These are phyloP conservation scores for Lycia hirtaria DNA, from an alignment of 2,888 invertebrate species.

Conservation along the genomic window DNA sequence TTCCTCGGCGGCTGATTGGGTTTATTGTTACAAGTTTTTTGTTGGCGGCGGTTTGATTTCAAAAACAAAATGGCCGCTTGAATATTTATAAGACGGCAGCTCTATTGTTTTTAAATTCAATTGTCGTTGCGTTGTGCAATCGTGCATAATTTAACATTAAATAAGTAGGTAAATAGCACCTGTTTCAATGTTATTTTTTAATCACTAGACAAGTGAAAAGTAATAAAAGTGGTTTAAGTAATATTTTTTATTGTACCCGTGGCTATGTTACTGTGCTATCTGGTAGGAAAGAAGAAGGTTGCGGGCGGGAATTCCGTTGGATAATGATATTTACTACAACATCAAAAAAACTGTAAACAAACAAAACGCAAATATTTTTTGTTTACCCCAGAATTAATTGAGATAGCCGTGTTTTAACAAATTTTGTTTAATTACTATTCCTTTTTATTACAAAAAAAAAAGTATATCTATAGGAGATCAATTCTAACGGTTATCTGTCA, in stretches of 20 bases:
- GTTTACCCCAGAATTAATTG: no score
- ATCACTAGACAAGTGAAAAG: not conserved
- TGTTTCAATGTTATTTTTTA: not conserved
- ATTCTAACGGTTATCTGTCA: slow-evolving; percentile 19
- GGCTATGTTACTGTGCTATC: no score
- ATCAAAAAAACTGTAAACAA: no score
- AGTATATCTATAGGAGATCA: not conserved
- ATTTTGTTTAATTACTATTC: no score
- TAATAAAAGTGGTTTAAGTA: no score
- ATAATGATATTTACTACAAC: no score
- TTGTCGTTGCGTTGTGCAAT: slow-evolving; percentile 38
- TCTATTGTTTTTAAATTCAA: slow-evolving; percentile 42
- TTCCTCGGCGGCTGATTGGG: slow-evolving; percentile 70
- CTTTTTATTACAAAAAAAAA: not conserved
- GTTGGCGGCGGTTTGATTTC: slow-evolving; percentile 63
- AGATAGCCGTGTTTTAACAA: no score
- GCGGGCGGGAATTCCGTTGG: no score
- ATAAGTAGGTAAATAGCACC: slow-evolving; percentile 35
- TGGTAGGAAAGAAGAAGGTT: no score
- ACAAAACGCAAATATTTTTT: no score
- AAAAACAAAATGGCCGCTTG: slow-evolving; percentile 59
- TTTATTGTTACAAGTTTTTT: slow-evolving; percentile 76
- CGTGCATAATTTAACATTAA: slow-evolving; percentile 36
- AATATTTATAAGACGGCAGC: slow-evolving; percentile 52
- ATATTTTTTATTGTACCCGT: no score